These are phyloP conservation scores for Armadillidium nasatum DNA, from an alignment of 1,140 invertebrate species.

Conservation along the genomic window DNA sequence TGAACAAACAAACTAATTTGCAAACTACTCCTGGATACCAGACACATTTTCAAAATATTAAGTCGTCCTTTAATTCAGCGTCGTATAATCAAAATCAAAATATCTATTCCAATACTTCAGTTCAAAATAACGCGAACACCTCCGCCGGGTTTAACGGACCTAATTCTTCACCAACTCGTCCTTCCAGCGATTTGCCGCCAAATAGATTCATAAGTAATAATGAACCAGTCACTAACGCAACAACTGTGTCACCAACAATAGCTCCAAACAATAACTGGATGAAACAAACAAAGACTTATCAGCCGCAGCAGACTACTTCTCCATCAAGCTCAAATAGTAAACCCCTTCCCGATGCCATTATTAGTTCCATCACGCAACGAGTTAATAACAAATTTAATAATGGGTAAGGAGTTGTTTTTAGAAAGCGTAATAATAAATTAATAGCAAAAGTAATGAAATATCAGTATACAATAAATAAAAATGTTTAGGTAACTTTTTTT, in stretches of 20 bases:
- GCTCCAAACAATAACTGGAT: constrained; percentile 28
- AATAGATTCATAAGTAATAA: too few species aligned
- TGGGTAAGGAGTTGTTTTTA: too few species aligned
- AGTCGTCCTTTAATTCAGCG: neutral
- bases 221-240: too few species aligned
- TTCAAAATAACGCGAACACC: neutral
- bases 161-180: neutral
- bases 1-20: neutral
- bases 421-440: too few species aligned
- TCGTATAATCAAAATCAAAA: too few species aligned
- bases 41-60: neutral
- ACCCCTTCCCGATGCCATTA: constrained; percentile 42
- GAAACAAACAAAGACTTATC: constrained; percentile 43
- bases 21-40: neutral
- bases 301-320: constrained; percentile 30
- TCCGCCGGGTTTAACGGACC: neutral
- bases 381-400: constrained; percentile 35
- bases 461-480: too few species aligned
- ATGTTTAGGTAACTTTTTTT: too few species aligned
- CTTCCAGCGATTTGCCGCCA: too few species aligned
- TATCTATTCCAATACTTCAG: too few species aligned
- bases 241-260: neutral
- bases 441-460: too few species aligned
- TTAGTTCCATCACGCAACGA: constrained; percentile 41
- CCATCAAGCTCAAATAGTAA: constrained; percentile 28